Base-by-base conservation (phyloP, 2,797 vertebrate genomes). In the Sebastiscus albofasciatus region DNA sequence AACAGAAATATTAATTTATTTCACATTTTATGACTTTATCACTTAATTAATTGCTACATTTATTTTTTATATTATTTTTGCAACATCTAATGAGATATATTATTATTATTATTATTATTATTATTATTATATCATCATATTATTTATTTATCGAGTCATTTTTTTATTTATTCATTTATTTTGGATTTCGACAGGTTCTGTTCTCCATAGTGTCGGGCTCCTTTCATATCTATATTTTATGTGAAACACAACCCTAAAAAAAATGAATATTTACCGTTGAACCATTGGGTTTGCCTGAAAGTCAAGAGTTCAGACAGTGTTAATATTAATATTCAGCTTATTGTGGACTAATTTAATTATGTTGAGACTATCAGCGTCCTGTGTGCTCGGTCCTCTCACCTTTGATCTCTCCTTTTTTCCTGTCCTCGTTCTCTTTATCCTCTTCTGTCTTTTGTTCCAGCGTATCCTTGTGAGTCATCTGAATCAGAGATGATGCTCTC, bases 391-490 rank as follows among this genome's bases (percentile, higher is more conserved):
- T 81, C 42, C 20, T 39, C 61, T 73, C 55, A 59, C 67, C 67
- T 89, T 74, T 81, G 67, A 76, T 82, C 73, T 26, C 59, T 26
- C 59, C 16, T 79, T 22, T 59, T 66, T 36, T 65, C 54, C 59
- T 36, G 24, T 71, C 65, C 65, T 78, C 8, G 1, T 62, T 78
- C 79, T 77, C 73, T 83, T 66, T 39, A 58, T 67, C 34, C 31
- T 74, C 39, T 22, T 67, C 67, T 74, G 33, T 62, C 83, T 83
- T 86, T 88, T 82, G 77, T 90, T 83, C 26, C 72, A 49, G 13
- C 7, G 24, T 64, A 72, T 81, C 72, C 79, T 54, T 26, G 66
- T 89, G 87, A 92, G 73, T 92, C 89, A 89, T 89, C 81, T 60
- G 58, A 84, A 81, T 87, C 83, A 89, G 73, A 80, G 69, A 80